Base-by-base conservation (phyloP, 2,797 vertebrate species). In the Eurystomus glaucurus region DNA sequence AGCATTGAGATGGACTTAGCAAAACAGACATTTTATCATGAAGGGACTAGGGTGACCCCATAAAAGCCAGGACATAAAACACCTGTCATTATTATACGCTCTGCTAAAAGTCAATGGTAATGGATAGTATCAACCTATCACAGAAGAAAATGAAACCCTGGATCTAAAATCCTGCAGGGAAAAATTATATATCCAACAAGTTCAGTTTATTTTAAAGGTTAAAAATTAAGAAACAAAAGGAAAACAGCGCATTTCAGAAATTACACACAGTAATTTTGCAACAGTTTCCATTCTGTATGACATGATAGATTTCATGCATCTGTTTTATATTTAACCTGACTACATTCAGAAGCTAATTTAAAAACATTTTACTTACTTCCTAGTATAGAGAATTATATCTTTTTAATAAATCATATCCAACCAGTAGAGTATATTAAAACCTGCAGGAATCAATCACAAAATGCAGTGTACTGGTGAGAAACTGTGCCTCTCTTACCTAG, bases 401-500 rank as follows among this genome's bases (percentile, higher is more conserved):
- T 85, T 75, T 61, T 16, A 88, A 80, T 37, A 95, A 85, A 68
- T 78, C 62, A 50, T 61, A 54, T 43, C 18, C 17, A 85, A 14
- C 6, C 23, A 68, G 39, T 26, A 60, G 28, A 51, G 20, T 70
- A 57, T 11, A 90, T 43, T 85, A 29, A 66, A 79, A 81, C 22
- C 33, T 19, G 25, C 22, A 72, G 43, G 8, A 35, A 86, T 85
- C 64, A 62, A 74, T 66, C 28, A 69, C 41, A 77, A 91, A 85
- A 85, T 19, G 7, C 6, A 41, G 41, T 3, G 6, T 51, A 45
- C 25, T 28, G 7, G 12, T 48, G 31, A 81, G 31, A 86, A 86
- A 77, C 7, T 29, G 4, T 2, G 2, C 14, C 26, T 41, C 31
- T 88, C 98, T 98, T 99, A 99, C 99, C 99, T 99, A 95, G 98